Conservation (phyloP, 2,113 vertebrate species). For the Oenanthe melanoleuca region DNA sequence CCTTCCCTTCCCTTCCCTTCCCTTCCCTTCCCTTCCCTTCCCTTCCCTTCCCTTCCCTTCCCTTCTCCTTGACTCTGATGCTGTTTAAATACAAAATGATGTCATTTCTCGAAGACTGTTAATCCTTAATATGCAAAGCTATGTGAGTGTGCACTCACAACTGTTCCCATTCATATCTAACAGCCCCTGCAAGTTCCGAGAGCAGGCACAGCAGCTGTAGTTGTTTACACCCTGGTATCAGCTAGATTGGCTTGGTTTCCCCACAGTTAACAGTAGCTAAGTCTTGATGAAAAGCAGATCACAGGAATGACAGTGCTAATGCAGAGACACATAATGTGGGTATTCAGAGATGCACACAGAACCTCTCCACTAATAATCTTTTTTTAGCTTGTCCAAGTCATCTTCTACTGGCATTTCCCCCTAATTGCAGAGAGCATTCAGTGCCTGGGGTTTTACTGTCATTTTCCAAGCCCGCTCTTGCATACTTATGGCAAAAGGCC, state of each 20-base stretch:
- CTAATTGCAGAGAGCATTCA: background rate
- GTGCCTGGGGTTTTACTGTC: background rate
- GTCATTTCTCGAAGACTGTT: background rate
- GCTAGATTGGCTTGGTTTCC: background rate
- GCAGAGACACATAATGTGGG: constrained; percentile 22
- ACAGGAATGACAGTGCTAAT: background rate
- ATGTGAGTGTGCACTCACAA: background rate
- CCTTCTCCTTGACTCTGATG: background rate
- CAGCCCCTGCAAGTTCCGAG: background rate
- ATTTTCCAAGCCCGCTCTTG: background rate
- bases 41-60: too few species aligned
- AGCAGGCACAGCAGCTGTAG: background rate
- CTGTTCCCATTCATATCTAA: background rate
- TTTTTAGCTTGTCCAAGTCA: background rate
- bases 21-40: too few species aligned
- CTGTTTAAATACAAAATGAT: background rate
- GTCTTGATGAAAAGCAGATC: constrained; percentile 46
- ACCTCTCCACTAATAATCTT: constrained; percentile 7
- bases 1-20: too few species aligned
- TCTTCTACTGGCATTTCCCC: constrained; percentile 6
- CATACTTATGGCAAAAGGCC: background rate
- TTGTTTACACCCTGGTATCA: background rate
- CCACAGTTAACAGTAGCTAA: constrained; percentile 19
- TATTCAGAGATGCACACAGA: constrained; percentile 30
- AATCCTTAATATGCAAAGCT: background rate